phyloP scores from a whole-genome alignment of 2,888 invertebrate species.

The Tetropium fuscum region DNA sequence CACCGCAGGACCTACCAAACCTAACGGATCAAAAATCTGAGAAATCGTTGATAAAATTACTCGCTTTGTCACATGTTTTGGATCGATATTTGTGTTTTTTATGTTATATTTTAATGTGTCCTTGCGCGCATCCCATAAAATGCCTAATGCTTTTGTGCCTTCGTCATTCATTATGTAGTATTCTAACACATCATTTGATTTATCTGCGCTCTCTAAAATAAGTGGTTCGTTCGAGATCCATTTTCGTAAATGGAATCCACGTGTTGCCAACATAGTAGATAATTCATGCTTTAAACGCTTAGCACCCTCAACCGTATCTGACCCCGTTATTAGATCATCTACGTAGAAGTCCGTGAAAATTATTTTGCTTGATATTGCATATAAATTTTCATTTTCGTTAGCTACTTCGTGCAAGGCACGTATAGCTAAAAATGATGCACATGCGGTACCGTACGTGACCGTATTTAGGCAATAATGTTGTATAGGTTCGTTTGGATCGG shows the following conservation, averaged over 20 bases:
- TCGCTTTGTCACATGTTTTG: background rate
- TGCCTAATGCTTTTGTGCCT: background rate
- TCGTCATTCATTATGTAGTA: too few species aligned
- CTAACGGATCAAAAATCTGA: constrained; percentile 3
- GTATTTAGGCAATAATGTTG: background rate
- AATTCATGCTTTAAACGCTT: background rate
- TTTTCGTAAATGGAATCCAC: background rate
- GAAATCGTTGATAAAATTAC: background rate
- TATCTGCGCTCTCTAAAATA: too few species aligned
- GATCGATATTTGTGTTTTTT: background rate
- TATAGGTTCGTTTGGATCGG: background rate
- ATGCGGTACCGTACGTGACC: background rate
- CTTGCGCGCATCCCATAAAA: background rate
- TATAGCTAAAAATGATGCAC: background rate
- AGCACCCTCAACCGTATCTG: too few species aligned
- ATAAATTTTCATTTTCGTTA: background rate
- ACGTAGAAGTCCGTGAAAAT: background rate
- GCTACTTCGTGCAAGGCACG: background rate
- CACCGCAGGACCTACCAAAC: background rate
- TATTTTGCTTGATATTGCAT: background rate
- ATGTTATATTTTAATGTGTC: background rate
- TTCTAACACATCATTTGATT: background rate
- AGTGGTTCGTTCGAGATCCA: background rate
- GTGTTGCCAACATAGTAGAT: background rate
- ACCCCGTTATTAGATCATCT: constrained; percentile 2